Evolutionary conservation across 2,888 invertebrate species (phyloP), one percentile per base, ranked within the genome.

Genomic region (Trypoxylon attenuatum): DNA sequence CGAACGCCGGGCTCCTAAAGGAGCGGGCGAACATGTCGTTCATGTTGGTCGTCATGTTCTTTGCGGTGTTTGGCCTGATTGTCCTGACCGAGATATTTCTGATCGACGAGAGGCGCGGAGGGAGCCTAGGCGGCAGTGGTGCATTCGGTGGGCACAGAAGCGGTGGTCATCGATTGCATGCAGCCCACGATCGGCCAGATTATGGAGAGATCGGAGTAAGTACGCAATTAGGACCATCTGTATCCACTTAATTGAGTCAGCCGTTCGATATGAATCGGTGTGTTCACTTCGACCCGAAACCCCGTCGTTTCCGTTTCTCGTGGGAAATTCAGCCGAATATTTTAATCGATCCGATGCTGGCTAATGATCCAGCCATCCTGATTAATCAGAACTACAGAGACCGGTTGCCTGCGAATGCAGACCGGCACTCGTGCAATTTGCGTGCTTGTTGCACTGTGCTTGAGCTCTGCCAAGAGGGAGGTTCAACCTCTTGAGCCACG

Each of bases 11-110:
- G 89, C 85, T 91, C 89, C 87, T 91, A 27, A 87, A 93, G 81
- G 94, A 95, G 87, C 91, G 95, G 77, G 94, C 95, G 76, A 94
- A 94, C 87, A 93, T 95, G 91, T 95, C 95, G 83, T 96, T 96
- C 88, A 92, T 96, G 88, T 93, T 96, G 86, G 95, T 96, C 71
- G 91, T 96, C 77, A 94, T 95, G 90, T 96, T 96, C 88, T 95
- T 96, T 87, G 94, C 93, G 39, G 93, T 96, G 61, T 96, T 96
- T 85, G 94, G 94, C 45, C 90, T 95, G 79, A 96, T 96, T 82
- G 93, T 96, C 66, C 90, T 96, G 75, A 95, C 96, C 68, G 96
- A 96, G 88, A 93, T 96, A 79, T 91, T 94, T 82, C 89, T 92
- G 76, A 91, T 91, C 72, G 91, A 89, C 85, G 87, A 85, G 69